Evolutionary conservation across 2,113 vertebrate genomes (phyloP), one percentile per base, ranked within the genome.

Genomic region (Ceyx margarethae): DNA sequence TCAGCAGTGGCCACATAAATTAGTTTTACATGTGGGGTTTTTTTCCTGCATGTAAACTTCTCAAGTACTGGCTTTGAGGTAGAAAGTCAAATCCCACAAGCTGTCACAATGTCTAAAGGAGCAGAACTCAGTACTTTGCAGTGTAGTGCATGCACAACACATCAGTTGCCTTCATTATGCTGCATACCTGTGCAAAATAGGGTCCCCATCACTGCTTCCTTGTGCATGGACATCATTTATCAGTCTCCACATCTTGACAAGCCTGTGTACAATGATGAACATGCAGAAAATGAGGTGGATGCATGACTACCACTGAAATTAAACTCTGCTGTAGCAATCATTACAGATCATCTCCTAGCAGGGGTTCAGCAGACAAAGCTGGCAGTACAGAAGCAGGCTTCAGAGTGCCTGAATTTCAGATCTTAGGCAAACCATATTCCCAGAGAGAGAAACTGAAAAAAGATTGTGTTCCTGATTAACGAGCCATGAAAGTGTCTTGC

Each of bases 21-120:
- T 37, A 76, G 50, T 76, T 87, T 85, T n/a, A 69, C 4, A 18
- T 0, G 2, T 56, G 17, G 0, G 15, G 0, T 8, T 46, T 56
- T 42, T 45, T 10, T 10, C 13, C 21, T 11, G 9, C 9, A 20
- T 3, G 26, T 53, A 45, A 87, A 60, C 20, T 74, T 86, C 31
- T 26, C 17, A 90, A 78, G 22, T 35, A 58, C 29, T 51, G 16
- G 33, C 13, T 64, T 69, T 54, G n/a, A 89, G 48, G 54, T 16
- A 42, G 23, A 37, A 42, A 83, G 42, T 43, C 78, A 43, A 93
- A 75, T 43, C 17, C 15, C 31, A 66, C 13, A 40, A 62, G 35
- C 42, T 40, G 17, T 42, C 31, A 75, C 40, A 18, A 12, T 20
- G 28, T 26, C 62, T 66, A 64, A 51, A 68, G 12, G 8, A 74